Conservation (phyloP, 2,113 vertebrate species). For the Passer montanus region DNA sequence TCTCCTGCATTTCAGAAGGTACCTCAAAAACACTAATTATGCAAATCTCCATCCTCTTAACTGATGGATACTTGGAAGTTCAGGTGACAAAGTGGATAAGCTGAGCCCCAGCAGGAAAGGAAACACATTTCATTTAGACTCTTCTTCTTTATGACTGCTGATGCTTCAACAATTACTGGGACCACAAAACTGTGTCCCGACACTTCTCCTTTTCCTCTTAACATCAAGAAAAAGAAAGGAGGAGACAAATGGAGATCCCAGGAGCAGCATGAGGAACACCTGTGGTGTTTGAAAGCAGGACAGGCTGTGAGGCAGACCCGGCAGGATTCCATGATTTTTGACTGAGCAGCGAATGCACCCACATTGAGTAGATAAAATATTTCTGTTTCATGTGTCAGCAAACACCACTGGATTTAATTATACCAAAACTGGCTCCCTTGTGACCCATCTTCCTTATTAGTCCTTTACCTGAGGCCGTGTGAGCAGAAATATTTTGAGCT, state of each 20-base stretch:
- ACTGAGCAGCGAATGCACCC: neutral
- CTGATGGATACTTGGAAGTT: neutral
- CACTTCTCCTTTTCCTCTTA: neutral
- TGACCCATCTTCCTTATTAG: neutral
- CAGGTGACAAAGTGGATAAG: neutral
- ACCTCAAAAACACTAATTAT: constrained; percentile 52
- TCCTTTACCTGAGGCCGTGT: neutral
- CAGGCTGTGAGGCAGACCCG: neutral
- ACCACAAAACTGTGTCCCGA: neutral
- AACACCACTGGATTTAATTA: constrained; percentile 3
- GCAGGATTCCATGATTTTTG: neutral
- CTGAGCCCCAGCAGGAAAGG: neutral
- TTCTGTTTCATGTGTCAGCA: neutral
- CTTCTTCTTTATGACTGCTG: neutral
- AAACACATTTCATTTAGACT: neutral
- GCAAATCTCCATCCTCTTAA: constrained; percentile 20
- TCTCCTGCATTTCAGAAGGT: constrained; percentile 20
- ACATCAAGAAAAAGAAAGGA: neutral
- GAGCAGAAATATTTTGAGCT: neutral
- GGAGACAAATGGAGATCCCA: neutral
- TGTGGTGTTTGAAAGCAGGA: neutral
- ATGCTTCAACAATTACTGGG: neutral
- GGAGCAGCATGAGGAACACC: neutral
- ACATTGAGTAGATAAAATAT: neutral
- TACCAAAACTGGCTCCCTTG: neutral